Base-by-base conservation (phyloP, 2,113 vertebrate genomes). In the Antechinus stuartii region DNA sequence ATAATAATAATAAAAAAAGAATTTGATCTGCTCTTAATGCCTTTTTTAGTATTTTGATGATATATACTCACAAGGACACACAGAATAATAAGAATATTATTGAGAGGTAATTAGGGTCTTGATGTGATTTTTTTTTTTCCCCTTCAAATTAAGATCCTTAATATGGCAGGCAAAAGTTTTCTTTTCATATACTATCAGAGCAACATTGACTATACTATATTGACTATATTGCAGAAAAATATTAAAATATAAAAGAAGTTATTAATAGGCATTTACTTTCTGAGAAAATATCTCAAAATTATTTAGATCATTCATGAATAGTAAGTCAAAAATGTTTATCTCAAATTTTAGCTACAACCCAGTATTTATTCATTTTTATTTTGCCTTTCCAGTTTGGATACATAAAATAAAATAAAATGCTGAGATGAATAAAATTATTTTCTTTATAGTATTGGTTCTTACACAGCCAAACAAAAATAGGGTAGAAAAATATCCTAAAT, bases 401-500 rank as follows among this genome's bases (percentile, higher is more conserved):
- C 27, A 94, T 68, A 92, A 94, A 90, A 25, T 26, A 95, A 96
- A 96, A 0, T 11, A 76, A 26, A 42, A 2, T 91, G 50, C 90
- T 96, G 91, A 95, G 47, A 90, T 53, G n/a, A 98, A 0, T 19
- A 96, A 96, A 96, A 96, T 52, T 24, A 0, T 11, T 95, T 24
- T 76, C 57, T 93, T 57, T 91, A 91, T 91, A 26, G 94, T 93
- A 94, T 11, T 25, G 35, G 3, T 16, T 93, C 16, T 5, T 91
- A 55, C 53, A n/a, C 0, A 49, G 46, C 35, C 97, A 30, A 84
- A 96, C 96, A 89, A 92, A 47, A 96, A 90, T 76, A 90, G 0
- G 92, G 46, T 47, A 95, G 56, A 93, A 93, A 53, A 95, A n/a
- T 22, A 61, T 68, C 90, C 90, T 97, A 93, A 91, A 91, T 27